Conservation (phyloP, 2,113 vertebrate species). For the Cacatua alba region DNA sequence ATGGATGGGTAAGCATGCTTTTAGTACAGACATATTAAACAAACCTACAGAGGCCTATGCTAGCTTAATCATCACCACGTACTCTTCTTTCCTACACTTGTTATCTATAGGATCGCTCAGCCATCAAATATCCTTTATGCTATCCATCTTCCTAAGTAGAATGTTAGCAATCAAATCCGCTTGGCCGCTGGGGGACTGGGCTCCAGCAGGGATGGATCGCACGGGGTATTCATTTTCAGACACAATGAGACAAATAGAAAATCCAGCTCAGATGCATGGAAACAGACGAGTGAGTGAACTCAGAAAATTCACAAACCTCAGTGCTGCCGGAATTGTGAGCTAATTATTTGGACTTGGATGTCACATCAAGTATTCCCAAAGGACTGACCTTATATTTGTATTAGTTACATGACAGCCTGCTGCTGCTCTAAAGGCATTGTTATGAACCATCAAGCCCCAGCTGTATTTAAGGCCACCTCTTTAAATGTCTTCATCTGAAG, state of each 20-base stretch:
- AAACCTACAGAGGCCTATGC: neutral
- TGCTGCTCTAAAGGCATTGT: neutral
- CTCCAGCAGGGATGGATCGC: neutral
- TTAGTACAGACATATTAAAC: neutral
- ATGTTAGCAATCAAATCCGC: neutral
- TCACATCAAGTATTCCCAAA: neutral
- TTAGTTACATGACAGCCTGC: slow-evolving; percentile 7
- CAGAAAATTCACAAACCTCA: slow-evolving; percentile 6
- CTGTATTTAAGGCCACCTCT: neutral
- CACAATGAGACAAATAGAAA: slow-evolving; percentile 34
- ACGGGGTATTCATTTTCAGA: neutral
- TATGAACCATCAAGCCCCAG: neutral
- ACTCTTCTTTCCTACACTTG: neutral
- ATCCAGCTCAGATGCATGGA: neutral
- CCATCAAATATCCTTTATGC: slow-evolving; percentile 32
- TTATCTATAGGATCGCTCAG: neutral
- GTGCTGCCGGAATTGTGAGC: neutral
- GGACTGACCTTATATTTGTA: slow-evolving; percentile 16
- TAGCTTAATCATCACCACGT: neutral
- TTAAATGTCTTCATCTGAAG: neutral
- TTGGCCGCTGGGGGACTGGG: neutral
- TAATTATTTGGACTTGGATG: neutral
- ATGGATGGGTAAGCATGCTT: neutral
- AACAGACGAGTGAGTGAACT: neutral
- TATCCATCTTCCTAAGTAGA: slow-evolving; percentile 1